Base-by-base conservation (phyloP, 1,140 invertebrate species). In the Brevipalpus yothersi region DNA sequence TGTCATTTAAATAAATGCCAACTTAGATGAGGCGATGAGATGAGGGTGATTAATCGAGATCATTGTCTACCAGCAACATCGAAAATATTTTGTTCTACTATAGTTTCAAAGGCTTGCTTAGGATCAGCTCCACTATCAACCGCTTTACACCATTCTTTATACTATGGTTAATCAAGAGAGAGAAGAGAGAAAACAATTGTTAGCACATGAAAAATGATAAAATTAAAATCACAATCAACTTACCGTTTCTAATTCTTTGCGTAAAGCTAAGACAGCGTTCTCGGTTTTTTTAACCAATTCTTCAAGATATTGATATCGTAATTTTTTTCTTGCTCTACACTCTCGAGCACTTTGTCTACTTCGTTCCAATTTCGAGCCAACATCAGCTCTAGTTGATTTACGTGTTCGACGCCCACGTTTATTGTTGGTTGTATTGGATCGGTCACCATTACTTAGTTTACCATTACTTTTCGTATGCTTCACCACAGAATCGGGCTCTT, bases 271-370 rank as follows among this genome's bases (percentile, higher is more conserved):
- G 4, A 95, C 89, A n/a, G 91, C 86, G 66, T 90, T 86, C 71
- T 96, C 92, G 61, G 91, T 75, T 70, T 92, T 86, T 2, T 82
- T 77, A 2, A 96, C 91, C 56, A 96, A 72, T 71, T 97, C 91
- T 72, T 96, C 92, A 58, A 97, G 75, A 71, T 97, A 96, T 72
- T 97, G 91, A 72, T 95, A 94, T 31, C 92, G 78, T 47, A 96
- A 77, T 69, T 97, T 96, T 75, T 97, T 97, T 47, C 92, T 77
- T 43, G 91, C 91, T 64, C 92, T 79, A 71, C 91, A 97, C 76
- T 96, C 92, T 66, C 91, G 77, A 62, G 92, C 92, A 76, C 88
- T 93, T 76, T 96, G 91, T 63, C 91, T 78, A 72, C 90, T 95
- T 57, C 90, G 78, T 74, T 96, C 91, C 63, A 94, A 76, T 78